Base-by-base conservation (phyloP, 1,140 invertebrate species). In the Aphelinus atriplicis region DNA sequence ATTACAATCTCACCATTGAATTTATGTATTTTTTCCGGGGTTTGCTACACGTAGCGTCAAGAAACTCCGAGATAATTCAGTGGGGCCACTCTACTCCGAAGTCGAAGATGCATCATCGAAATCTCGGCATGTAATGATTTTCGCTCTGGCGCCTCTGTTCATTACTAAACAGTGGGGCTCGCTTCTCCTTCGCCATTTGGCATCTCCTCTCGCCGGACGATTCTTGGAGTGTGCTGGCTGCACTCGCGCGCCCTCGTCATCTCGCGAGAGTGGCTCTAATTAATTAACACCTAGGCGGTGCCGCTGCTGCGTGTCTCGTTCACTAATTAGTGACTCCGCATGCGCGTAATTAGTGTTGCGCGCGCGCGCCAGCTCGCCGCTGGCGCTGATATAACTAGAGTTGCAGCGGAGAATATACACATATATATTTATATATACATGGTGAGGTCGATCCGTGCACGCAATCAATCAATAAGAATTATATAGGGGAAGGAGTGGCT, bases 231-330 rank as follows among this genome's bases (percentile, higher is more conserved):
- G 26, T 26, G 26, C 26, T 26, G 26, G 26, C 26, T 26, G 26
- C 26, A 26, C 26, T 26, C 26, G 26, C 26, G 26, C 57, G 57
- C n/a, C 57, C 7, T 50, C 47, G 42, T 53, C 64, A 63, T 63
- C 9, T 69, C 50, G 42, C 53, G 78, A 81, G 84, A 85, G 82
- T 84, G 83, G 79, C 81, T 86, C 80, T 88, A 87, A 88, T 87
- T 88, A 88, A 88, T 88, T 87, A 87, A 87, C 84, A 86, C 84
- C 86, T 84, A 82, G 82, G 80, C 62, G 74, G 79, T 77, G 81
- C 80, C 79, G 70, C 78, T 75, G 67, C 76, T 73, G 43, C 73
- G 3, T n/a, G 7, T 60, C 57, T 80, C 73, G 76, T 79, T 83
- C 81, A 85, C 85, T 88, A 88, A 88, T 88, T 88, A 88, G 87